A percentile compares a stretch with the other conserved stretches of the same genome.
phyloP scores from a whole-genome alignment of 2,888 invertebrate species.

The Calliopum simillimum region DNA sequence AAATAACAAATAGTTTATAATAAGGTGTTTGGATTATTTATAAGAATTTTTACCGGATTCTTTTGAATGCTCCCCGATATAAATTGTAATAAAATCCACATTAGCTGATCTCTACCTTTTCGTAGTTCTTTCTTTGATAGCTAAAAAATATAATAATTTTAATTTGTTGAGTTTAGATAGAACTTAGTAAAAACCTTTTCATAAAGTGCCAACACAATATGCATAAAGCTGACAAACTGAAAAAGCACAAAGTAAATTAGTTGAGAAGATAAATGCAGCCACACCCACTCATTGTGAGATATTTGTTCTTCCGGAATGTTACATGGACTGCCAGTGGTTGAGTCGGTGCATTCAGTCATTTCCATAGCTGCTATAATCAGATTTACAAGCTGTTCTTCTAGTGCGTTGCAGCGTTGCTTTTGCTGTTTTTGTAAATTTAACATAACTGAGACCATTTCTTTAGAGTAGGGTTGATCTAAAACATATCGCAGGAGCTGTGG shows the following conservation, averaged over 20 bases:
- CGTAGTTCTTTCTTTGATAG: slow-evolving; percentile 82
- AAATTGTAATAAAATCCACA: slow-evolving; percentile 98
- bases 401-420: slow-evolving; percentile 86
- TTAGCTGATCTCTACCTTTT: slow-evolving; percentile 95
- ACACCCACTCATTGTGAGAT: slow-evolving; percentile 77
- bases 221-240: slow-evolving; percentile 93
- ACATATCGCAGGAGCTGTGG: slow-evolving; percentile 89
- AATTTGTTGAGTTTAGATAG: too few relatives aligned
- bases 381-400: slow-evolving; percentile 94
- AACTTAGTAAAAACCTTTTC: slow-evolving; percentile 77
- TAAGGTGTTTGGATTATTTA: slow-evolving; percentile 43
- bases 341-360: slow-evolving; percentile 79
- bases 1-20: slow-evolving; percentile 46
- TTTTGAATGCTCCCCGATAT: slow-evolving; percentile 97
- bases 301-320: slow-evolving; percentile 67
- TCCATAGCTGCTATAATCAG: slow-evolving; percentile 93
- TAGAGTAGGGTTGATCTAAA: slow-evolving; percentile 92
- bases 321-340: slow-evolving; percentile 65
- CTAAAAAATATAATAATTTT: slow-evolving; percentile 60
- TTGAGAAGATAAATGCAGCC: slow-evolving; percentile 94
- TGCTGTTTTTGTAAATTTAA: slow-evolving; percentile 93
- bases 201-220: slow-evolving; percentile 89
- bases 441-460: slow-evolving; percentile 97
- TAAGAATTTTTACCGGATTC: slow-evolving; percentile 75
- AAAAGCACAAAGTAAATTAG: slow-evolving; percentile 95